These are phyloP conservation scores for Polymixis flavicincta DNA, from an alignment of 2,888 invertebrate genomes.

Conservation along the genomic window DNA sequence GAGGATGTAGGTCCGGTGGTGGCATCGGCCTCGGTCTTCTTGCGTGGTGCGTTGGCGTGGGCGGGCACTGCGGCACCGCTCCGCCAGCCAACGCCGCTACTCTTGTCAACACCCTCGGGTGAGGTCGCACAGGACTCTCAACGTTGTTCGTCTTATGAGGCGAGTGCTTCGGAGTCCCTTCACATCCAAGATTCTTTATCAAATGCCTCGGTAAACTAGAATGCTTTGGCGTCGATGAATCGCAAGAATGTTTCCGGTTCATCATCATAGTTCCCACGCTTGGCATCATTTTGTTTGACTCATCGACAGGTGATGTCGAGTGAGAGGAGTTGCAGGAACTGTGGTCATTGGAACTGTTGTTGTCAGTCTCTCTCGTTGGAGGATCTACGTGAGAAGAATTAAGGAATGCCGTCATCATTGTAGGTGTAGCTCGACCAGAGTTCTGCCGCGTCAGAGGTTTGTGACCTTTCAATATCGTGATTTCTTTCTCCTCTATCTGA, in stretches of 20 bases:
- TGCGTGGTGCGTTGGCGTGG: conserved; percentile 96
- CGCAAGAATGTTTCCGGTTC: conserved; percentile 86
- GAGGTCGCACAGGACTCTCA: conserved; percentile 90
- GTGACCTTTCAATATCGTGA: conserved; percentile 90
- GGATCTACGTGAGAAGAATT: conserved; percentile 85
- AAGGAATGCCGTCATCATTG: conserved; percentile 88
- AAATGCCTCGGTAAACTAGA: conserved; percentile 87
- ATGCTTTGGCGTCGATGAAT: conserved; percentile 86
- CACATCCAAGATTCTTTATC: conserved; percentile 84
- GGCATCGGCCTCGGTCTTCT: conserved; percentile 92
- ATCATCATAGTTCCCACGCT: conserved; percentile 85
- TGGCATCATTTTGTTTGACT: conserved; percentile 76
- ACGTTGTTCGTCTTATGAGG: conserved; percentile 77
- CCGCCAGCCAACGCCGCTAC: conserved; percentile 90
- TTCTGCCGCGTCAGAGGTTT: conserved; percentile 93
- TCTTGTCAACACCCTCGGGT: conserved; percentile 91
- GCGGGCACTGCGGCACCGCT: conserved; percentile 93
- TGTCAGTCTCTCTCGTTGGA: conserved; percentile 77
- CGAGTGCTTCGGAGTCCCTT: conserved; percentile 86
- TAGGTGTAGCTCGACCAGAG: conserved; percentile 90
- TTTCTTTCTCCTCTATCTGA: conserved; percentile 89
- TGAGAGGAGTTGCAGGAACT: conserved; percentile 87
- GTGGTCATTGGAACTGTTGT: conserved; percentile 81
- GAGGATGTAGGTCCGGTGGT: conserved; percentile 89
- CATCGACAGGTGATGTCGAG: conserved; percentile 85